Conservation (phyloP, 2,113 vertebrate genomes). For the Clinocottus analis region DNA sequence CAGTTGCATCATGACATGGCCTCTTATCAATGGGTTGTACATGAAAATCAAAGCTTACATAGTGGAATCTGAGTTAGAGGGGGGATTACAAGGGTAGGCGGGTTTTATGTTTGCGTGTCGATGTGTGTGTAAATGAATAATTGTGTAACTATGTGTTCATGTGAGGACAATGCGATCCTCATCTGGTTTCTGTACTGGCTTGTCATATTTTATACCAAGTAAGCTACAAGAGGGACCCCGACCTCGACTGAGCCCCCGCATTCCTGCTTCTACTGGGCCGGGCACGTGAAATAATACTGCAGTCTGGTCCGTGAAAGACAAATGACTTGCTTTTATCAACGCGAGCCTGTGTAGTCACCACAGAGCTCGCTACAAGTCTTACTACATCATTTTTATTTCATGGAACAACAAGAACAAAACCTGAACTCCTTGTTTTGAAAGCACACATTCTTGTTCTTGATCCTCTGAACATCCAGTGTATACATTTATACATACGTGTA, state of each 20-base stretch:
- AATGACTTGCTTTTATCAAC: slow-evolving; percentile 45
- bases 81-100: background rate
- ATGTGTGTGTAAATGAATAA: background rate
- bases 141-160: slow-evolving; percentile 37
- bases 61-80: slow-evolving; percentile 10
- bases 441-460: no score
- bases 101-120: background rate
- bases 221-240: slow-evolving; percentile 40
- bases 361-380: slow-evolving; percentile 12
- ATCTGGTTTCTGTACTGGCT: slow-evolving; percentile 72
- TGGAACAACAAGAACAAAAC: slow-evolving; percentile 28
- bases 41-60: slow-evolving; percentile 40
- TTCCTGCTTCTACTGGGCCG: slow-evolving; percentile 17
- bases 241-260: slow-evolving; percentile 5
- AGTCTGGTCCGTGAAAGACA: slow-evolving; percentile 33
- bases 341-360: slow-evolving; percentile 15
- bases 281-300: slow-evolving; percentile 13
- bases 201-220: slow-evolving; percentile 61
- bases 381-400: slow-evolving; percentile 17
- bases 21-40: slow-evolving; percentile 4
- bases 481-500: slow-evolving; percentile 33
- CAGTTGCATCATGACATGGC: background rate
- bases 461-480: background rate
- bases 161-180: slow-evolving; percentile 62
- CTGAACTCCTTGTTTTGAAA: slow-evolving; percentile 25